Evolutionary conservation across 2,797 vertebrate genomes (phyloP).

Genomic region (Anguilla anguilla): DNA sequence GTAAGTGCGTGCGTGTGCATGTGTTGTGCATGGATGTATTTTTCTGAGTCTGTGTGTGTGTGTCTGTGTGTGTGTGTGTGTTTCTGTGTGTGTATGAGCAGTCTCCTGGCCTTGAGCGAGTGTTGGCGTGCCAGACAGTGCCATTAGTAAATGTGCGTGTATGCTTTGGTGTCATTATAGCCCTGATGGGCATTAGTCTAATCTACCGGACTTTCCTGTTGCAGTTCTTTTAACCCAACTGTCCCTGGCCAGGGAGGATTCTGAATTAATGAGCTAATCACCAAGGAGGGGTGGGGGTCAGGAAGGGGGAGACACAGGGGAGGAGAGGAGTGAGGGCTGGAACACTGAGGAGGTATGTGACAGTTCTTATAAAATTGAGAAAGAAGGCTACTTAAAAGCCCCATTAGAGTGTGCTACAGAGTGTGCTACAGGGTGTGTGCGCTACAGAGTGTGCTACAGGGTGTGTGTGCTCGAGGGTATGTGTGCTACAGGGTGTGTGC

Average conservation of each 20-base stretch:
- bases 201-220: neutral
- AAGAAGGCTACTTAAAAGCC: conserved; percentile 5
- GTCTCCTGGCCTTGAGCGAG: neutral
- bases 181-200: neutral
- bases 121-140: neutral
- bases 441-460: neutral
- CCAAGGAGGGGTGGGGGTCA: neutral
- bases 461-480: neutral
- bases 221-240: neutral
- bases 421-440: neutral
- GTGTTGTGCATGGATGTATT: too few relatives aligned
- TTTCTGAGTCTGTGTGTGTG: neutral
- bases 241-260: neutral
- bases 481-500: neutral
- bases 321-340: neutral
- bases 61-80: neutral
- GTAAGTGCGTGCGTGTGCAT: too few relatives aligned
- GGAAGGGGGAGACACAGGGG: neutral
- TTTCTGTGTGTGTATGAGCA: neutral
- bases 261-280: conserved; percentile 11
- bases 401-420: neutral
- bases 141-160: neutral
- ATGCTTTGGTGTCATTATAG: neutral
- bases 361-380: neutral
- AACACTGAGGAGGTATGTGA: neutral